Evolutionary conservation across 2,113 vertebrate genomes (phyloP), one percentile per base, ranked within the genome.

Genomic region (Glareola pratincola): DNA sequence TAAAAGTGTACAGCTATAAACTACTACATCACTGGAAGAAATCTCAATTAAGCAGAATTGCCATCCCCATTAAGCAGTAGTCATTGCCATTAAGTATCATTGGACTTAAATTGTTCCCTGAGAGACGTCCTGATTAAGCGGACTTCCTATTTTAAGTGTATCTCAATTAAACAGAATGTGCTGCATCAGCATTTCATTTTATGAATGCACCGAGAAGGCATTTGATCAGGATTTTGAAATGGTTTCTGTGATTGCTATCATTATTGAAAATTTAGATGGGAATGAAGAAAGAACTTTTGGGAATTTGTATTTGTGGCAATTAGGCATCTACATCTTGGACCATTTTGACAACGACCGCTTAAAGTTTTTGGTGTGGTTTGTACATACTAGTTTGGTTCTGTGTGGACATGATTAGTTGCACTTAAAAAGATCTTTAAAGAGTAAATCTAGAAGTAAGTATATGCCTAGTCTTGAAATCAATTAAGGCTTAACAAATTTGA

Each of bases 81-180:
- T 97, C 95, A 95, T 97, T 96, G 96, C 86, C 97, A 95, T 95
- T 97, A 97, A 96, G 94, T 95, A 95, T 96, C 97, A 95, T 94
- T 94, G 97, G 95, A 94, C 89, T 89, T 96, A 97, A 96, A 97
- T 95, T 93, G 95, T 97, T 97, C 94, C 97, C 95, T 78, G 83
- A 92, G 94, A 97, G 94, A 84, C 23, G 8, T 82, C 92, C 96
- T 94, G 96, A 96, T 97, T 95, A 95, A 97, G 86, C 20, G 66
- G 94, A 97, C 95, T 97, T 97, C 92, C 91, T 95, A 82, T 89
- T 82, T 94, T 96, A 94, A 97, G 80, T 95, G 92, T 90, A 91
- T 94, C 91, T 94, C 96, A 94, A 95, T 97, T 92, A 96, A 85
- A 95, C 6, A 85, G 73, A 92, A 96, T 75, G 86, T 94, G 91